A percentile compares a stretch with the other conserved stretches of the same genome.
Evolutionary conservation across 64 coral and sea anemone genomes (phyloP).

Genomic region (Pocillopora damicornis): DNA sequence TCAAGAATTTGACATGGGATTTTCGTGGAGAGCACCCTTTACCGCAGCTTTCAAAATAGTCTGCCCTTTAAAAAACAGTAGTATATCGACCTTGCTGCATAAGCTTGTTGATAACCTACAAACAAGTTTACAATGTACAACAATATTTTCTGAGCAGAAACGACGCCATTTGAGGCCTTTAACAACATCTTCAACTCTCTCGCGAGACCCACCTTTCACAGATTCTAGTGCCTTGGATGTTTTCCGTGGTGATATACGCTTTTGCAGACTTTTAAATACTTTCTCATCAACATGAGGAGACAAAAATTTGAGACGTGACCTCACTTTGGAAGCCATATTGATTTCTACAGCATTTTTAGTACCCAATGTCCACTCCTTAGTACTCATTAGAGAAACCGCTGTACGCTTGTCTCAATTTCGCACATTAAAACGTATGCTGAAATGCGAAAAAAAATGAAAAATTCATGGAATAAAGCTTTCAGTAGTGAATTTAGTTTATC

Average conservation of each 20-base stretch:
- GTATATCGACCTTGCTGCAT: no score
- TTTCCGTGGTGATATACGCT: constrained; percentile 27
- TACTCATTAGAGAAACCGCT: background rate
- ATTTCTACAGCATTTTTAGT: constrained; percentile 2
- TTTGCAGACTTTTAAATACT: constrained; percentile 62
- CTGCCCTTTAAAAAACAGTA: no score
- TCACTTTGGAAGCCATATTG: constrained; percentile 79
- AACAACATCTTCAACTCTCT: background rate
- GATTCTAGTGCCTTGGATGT: background rate
- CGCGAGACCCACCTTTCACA: constrained; percentile 29
- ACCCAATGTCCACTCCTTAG: background rate
- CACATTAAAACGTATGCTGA: background rate
- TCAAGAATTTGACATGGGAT: no score
- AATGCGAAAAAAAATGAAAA: no score
- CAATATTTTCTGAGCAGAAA: no score
- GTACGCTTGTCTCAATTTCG: background rate
- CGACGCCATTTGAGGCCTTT: no score
- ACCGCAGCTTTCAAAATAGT: no score
- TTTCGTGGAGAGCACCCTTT: no score
- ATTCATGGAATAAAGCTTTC: background rate
- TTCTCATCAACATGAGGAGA: constrained; percentile 85
- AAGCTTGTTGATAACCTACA: no score
- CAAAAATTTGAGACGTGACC: constrained; percentile 43
- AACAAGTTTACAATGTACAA: no score
- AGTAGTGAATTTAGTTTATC: background rate